Base-by-base conservation (phyloP, 2,888 invertebrate genomes). In the Heliconius charithonia region DNA sequence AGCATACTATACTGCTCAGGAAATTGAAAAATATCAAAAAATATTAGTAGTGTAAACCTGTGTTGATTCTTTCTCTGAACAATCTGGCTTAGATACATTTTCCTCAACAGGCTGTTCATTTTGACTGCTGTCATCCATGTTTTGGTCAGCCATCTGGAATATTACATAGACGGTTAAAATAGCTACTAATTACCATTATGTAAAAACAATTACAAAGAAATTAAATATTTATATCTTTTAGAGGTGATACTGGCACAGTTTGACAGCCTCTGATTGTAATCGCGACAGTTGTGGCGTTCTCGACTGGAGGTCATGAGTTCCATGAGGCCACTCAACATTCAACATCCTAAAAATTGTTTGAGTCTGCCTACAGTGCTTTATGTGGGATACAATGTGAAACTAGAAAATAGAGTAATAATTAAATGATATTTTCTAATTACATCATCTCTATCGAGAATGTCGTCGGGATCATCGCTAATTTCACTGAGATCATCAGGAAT, bases 381-480 rank as follows among this genome's bases (percentile, higher is more conserved):
- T 51, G 19, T 0, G 19, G 51, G 51, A 51, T 19, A 51, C 6
- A 51, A 51, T 3, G 7, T n/a, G n/a, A 59, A n/a, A n/a, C n/a
- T 59, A 10, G 16, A 59, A n/a, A 59, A n/a, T 59, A 59, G 10
- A 59, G 59, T 25, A 71, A 27, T 51, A 22, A 71, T 29, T 22
- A 56, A 56, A 72, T 2, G 1, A 41, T 22, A 62, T 25, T 32
- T 65, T 19, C 3, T 29, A 78, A 75, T 91, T 87, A 95, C 95
- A 89, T 98, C 97, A 86, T 97, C 97, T 91, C 97, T 96, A 83
- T 98, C 97, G 7, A 98, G 95, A 86, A 98, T 98, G 86, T 98
- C 98, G 90, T 98, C 98, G 76, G 98, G 97, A 90, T 98, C 98
- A 85, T 98, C 98, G 87, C 98, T 98, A 81, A 98, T 98, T 91